A percentile compares a stretch with the other conserved stretches of the same genome.
These are phyloP conservation scores for Spodoptera litura DNA, from an alignment of 1,140 invertebrate species.

Conservation along the genomic window DNA sequence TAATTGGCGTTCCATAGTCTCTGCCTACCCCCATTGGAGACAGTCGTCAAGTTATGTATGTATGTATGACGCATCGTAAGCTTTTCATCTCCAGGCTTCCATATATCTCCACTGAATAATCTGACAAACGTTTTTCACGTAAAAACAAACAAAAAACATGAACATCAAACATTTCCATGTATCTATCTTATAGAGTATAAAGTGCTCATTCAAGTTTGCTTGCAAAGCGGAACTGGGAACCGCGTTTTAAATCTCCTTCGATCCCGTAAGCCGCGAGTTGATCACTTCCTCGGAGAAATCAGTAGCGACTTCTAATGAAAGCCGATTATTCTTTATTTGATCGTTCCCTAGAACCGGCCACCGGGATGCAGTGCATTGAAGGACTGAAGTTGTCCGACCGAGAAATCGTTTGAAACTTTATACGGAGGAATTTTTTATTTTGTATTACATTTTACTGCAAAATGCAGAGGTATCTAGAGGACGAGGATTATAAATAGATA, in stretches of 20 bases:
- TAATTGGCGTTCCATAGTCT: too few relatives aligned
- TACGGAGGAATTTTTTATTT: slow-evolving; percentile 38
- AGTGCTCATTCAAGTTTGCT: slow-evolving; percentile 30
- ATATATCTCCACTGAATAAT: too few relatives aligned
- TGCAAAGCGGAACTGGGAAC: slow-evolving; percentile 44
- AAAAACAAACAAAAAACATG: too few relatives aligned
- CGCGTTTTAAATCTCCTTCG: slow-evolving; percentile 37
- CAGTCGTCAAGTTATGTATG: too few relatives aligned
- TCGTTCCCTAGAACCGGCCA: slow-evolving; percentile 37
- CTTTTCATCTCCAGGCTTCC: too few relatives aligned
- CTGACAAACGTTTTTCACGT: too few relatives aligned
- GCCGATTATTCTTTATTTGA: slow-evolving; percentile 58
- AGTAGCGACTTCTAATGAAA: slow-evolving; percentile 56
- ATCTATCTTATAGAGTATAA: neutral
- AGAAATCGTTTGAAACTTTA: slow-evolving; percentile 47
- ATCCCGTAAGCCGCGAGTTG: slow-evolving; percentile 48
- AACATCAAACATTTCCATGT: too few relatives aligned
- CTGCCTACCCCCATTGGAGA: too few relatives aligned
- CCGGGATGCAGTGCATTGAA: slow-evolving; percentile 44
- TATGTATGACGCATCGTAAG: too few relatives aligned
- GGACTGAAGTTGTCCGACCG: slow-evolving; percentile 28
- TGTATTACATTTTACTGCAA: slow-evolving; percentile 25
- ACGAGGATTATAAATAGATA: too few relatives aligned
- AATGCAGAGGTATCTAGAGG: neutral
- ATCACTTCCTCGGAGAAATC: slow-evolving; percentile 58